Conservation (phyloP, 2,797 vertebrate genomes). For the Sylvilagus floridanus region DNA sequence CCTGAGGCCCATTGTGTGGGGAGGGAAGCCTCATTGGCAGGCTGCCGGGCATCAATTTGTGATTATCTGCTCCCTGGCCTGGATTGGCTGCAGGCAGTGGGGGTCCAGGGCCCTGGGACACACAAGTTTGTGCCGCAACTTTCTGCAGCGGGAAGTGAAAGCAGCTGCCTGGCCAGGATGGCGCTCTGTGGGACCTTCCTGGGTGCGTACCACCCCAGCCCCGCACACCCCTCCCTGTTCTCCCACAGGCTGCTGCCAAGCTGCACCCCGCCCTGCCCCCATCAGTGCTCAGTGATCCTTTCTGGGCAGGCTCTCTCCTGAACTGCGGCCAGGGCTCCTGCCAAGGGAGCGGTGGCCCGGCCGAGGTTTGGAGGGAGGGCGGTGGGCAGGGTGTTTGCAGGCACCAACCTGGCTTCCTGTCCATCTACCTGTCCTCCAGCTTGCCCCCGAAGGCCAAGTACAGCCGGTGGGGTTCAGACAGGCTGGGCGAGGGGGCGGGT, state of each 20-base stretch:
- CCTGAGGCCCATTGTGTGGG: conserved; percentile 88
- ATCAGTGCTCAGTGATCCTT: not conserved
- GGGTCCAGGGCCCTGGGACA: conserved; percentile 48
- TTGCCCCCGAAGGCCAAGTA: not conserved
- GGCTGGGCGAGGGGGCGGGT: not conserved
- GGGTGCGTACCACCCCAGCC: conserved; percentile 90
- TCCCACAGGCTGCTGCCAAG: not conserved
- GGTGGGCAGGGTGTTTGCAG: not conserved
- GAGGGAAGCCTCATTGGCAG: conserved; percentile 88
- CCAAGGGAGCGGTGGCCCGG: not conserved
- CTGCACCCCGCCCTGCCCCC: not conserved
- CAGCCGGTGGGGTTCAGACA: not conserved
- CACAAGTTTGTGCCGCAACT: conserved; percentile 93
- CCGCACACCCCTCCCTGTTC: not conserved
- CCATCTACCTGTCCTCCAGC: not conserved
- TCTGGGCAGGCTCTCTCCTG: conserved; percentile 1
- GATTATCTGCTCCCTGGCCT: conserved; percentile 75
- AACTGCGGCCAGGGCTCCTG: not conserved
- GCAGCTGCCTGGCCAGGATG: conserved; percentile 90
- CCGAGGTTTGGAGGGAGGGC: not conserved
- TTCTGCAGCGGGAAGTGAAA: conserved; percentile 83
- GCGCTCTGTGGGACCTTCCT: conserved; percentile 95
- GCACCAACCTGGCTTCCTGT: too few relatives aligned
- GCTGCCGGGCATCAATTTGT: conserved; percentile 83
- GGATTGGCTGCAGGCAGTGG: conserved; percentile 88